phyloP scores from a whole-genome alignment of 2,888 invertebrate genomes.

The Macrophya alboannulata region DNA sequence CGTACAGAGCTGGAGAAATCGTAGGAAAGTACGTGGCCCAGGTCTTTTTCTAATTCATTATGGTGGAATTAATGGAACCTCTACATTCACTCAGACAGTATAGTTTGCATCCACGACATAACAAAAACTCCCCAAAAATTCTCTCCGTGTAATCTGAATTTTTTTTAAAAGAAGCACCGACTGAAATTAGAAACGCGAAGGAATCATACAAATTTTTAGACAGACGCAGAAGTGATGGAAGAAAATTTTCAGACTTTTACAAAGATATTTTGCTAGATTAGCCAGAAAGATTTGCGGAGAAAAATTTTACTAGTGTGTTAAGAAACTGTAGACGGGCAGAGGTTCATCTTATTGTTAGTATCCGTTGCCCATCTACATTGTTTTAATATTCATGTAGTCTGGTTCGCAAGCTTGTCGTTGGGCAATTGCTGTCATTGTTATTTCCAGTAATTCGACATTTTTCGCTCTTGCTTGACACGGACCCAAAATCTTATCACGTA shows the following conservation, averaged over 20 bases:
- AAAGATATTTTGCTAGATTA: neutral
- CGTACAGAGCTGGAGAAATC: neutral
- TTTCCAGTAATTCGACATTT: constrained; percentile 45
- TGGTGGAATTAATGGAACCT: neutral
- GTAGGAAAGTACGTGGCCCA: neutral
- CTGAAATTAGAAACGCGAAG: no score
- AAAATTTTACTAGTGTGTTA: neutral
- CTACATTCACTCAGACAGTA: neutral
- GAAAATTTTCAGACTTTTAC: neutral
- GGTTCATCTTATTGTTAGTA: neutral
- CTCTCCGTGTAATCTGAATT: no score
- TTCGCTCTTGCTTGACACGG: constrained; percentile 9
- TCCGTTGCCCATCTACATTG: neutral
- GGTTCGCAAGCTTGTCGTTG: constrained; percentile 15
- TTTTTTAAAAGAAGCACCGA: no score
- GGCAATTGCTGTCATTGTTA: neutral
- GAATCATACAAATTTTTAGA: neutral
- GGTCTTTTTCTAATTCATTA: neutral
- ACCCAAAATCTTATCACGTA: constrained; percentile 26
- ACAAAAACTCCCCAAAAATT: no score
- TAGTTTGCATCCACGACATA: no score
- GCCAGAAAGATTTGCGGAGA: neutral
- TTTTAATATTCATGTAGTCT: neutral
- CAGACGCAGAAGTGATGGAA: neutral
- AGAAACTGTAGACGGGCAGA: neutral